Evolutionary conservation across 2,113 vertebrate species (phyloP), one percentile per base, ranked within the genome.

Genomic region (Tringa solitaria): DNA sequence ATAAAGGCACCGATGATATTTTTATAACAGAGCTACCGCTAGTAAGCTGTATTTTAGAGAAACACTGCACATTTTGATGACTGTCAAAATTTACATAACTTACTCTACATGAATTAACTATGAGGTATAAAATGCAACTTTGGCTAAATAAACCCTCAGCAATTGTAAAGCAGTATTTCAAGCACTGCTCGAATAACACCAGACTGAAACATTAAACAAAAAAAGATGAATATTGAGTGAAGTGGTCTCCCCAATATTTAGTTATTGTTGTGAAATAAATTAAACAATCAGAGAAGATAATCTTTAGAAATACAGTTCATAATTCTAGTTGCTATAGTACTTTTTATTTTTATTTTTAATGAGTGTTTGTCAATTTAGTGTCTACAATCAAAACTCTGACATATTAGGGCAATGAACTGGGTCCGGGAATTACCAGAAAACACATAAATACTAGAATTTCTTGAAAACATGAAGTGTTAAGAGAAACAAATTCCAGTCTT

Each of bases 61-160:
- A 98, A 97, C 93, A 97, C 72, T 97, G 96, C 95, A 96, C 95
- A 97, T 97, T 98, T 97, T 98, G 97, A 98, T 97, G 97, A 98
- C 97, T 98, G 96, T 98, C 98, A 98, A 96, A 98, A 98, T 98
- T 98, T 98, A 97, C 95, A 98, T 97, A 98, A 98, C 97, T 98
- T 97, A 97, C 97, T 97, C 95, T 95, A 95, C 96, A 98, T 98
- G 98, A 98, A 98, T 98, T 98, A 98, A 97, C 97, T 98, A 98
- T 96, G 98, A 98, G 94, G 93, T 97, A 98, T 97, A 98, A 97
- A 98, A 98, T 97, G 97, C 96, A 97, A 97, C 96, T 98, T 98
- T 97, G 97, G 97, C 97, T 98, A 96, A 97, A 97, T 96, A 95
- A 94, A 97, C 90, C 95, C 84, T 87, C 63, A 95, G 87, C 79